phyloP scores from a whole-genome alignment of 2,113 vertebrate genomes.

The Budorcas taxicolor region DNA sequence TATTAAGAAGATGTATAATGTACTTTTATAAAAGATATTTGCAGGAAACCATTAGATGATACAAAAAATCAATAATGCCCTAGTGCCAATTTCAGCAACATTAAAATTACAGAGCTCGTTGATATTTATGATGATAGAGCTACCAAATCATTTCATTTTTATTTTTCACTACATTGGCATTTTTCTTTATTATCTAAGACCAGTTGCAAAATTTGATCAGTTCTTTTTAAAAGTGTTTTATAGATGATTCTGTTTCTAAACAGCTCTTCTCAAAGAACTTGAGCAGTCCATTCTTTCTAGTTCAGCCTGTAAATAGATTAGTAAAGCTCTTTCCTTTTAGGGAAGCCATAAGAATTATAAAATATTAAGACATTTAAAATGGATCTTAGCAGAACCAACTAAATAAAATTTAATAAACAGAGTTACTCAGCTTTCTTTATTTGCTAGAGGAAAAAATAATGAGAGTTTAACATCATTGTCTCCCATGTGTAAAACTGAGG shows the following conservation, averaged over 20 bases:
- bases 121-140: conserved; percentile 63
- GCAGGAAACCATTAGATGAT: conserved; percentile 66
- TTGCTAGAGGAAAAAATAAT: background rate
- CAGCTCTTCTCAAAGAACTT: conserved; percentile 59
- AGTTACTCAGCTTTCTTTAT: background rate
- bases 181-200: conserved; percentile 67
- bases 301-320: background rate
- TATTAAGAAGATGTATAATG: conserved; percentile 67
- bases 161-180: conserved; percentile 52
- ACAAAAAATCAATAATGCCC: conserved; percentile 74
- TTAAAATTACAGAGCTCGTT: conserved; percentile 67
- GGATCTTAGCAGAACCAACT: conserved; percentile 12
- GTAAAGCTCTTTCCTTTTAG: conserved; percentile 39
- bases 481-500: conserved; percentile 36
- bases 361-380: conserved; percentile 42
- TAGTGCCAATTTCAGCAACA: conserved; percentile 71
- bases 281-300: conserved; percentile 44
- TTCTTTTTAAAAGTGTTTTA: conserved; percentile 69
- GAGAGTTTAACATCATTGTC: background rate
- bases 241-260: conserved; percentile 65
- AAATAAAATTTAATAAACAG: conserved; percentile 48
- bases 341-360: conserved; percentile 20
- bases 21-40: conserved; percentile 71
- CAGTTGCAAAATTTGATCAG: conserved; percentile 62
- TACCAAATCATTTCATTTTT: conserved; percentile 73